These are phyloP conservation scores for Acronicta leporina DNA, from an alignment of 2,888 invertebrate genomes.

Conservation along the genomic window DNA sequence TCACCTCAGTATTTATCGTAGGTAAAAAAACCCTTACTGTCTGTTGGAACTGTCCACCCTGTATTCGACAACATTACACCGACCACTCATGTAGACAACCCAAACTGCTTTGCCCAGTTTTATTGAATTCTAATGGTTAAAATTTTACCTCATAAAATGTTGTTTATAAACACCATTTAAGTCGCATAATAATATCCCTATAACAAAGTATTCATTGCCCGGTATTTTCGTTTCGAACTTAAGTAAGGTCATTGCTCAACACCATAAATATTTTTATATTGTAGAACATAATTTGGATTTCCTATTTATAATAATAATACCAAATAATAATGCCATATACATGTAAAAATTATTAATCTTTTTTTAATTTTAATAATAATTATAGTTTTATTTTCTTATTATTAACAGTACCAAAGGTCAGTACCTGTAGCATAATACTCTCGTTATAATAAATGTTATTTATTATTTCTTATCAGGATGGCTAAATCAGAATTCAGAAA, in stretches of 20 bases:
- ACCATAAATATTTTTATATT: conserved; percentile 70
- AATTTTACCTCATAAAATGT: conserved; percentile 52
- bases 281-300: conserved; percentile 67
- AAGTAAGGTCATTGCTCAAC: conserved; percentile 82
- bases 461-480: conserved; percentile 61
- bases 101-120: conserved; percentile 19
- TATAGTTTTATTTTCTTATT: conserved; percentile 55
- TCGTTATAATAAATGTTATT: conserved; percentile 59
- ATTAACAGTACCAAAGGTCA: conserved; percentile 74
- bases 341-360: conserved; percentile 60
- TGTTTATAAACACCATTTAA: conserved; percentile 37
- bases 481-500: too few relatives aligned
- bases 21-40: too few relatives aligned
- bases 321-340: conserved; percentile 69
- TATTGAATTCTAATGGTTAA: conserved; percentile 9
- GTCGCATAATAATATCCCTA: conserved; percentile 61
- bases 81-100: conserved; percentile 18
- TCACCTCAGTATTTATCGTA: too few relatives aligned
- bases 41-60: too few relatives aligned
- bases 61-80: neutral
- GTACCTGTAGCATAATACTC: conserved; percentile 87
- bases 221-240: conserved; percentile 80
- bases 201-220: conserved; percentile 81
- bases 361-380: conserved; percentile 49
- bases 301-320: conserved; percentile 68